phyloP scores from a whole-genome alignment of 2,113 vertebrate genomes.

The Ivindomyrus marchei region DNA sequence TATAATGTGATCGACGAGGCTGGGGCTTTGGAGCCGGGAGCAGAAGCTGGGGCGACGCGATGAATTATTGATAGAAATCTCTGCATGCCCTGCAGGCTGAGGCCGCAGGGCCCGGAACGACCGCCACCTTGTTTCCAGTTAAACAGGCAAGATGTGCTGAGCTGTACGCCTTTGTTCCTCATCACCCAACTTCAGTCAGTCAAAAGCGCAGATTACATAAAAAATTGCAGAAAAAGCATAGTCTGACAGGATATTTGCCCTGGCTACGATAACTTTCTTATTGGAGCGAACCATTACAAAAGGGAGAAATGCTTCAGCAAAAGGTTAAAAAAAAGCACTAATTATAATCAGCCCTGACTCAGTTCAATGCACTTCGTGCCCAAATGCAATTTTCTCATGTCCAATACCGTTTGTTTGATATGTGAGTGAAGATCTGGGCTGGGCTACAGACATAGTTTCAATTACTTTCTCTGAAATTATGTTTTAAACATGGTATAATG shows the following conservation, averaged over 20 bases:
- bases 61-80: slow-evolving; percentile 72
- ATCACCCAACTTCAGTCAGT: neutral
- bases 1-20: slow-evolving; percentile 62
- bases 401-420: neutral
- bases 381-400: slow-evolving; percentile 9
- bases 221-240: neutral
- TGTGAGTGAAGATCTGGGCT: neutral
- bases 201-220: neutral
- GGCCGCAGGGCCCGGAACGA: slow-evolving; percentile 27
- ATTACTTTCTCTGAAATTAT: neutral
- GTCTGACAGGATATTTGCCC: neutral
- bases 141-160: slow-evolving; percentile 48
- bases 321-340: neutral
- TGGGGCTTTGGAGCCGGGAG: slow-evolving; percentile 61
- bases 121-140: slow-evolving; percentile 54
- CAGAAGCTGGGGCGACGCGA: slow-evolving; percentile 60
- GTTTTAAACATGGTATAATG: neutral
- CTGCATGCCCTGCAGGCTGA: slow-evolving; percentile 44
- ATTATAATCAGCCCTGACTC: slow-evolving; percentile 3
- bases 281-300: neutral
- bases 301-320: neutral
- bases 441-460: neutral
- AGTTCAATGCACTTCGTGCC: slow-evolving; percentile 2
- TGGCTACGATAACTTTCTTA: neutral
- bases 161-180: slow-evolving; percentile 27